Conservation (phyloP, 1,140 invertebrate genomes). For the Drosophila triauraria region DNA sequence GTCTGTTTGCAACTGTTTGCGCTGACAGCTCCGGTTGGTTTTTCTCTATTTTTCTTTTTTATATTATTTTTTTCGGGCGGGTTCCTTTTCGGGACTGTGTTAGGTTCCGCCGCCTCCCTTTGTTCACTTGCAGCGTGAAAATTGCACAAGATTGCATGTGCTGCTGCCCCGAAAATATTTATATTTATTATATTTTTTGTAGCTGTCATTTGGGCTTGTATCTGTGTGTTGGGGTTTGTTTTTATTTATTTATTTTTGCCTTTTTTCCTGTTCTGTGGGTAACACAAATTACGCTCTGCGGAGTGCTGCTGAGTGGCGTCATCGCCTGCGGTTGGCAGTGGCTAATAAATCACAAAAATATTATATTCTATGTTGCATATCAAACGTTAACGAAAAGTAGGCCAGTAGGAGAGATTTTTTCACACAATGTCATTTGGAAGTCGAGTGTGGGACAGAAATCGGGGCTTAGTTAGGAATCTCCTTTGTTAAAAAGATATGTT, state of each 20-base stretch:
- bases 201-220: constrained; percentile 62
- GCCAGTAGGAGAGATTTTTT: constrained; percentile 14
- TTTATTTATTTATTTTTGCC: constrained; percentile 6
- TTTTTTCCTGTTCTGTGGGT: constrained; percentile 33
- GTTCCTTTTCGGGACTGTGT: constrained; percentile 9
- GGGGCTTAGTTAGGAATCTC: background rate
- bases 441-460: constrained; percentile 2
- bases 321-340: constrained; percentile 62
- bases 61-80: constrained; percentile 1
- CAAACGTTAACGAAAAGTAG: constrained; percentile 20
- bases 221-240: constrained; percentile 20
- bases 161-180: constrained; percentile 68
- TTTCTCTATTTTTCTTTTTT: constrained; percentile 4
- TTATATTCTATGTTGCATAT: constrained; percentile 16
- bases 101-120: constrained; percentile 3
- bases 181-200: constrained; percentile 75
- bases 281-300: constrained; percentile 68
- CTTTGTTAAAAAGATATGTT: no score
- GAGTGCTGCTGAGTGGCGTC: constrained; percentile 60
- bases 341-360: constrained; percentile 68
- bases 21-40: constrained; percentile 63
- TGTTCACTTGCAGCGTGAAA: constrained; percentile 63
- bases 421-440: background rate
- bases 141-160: constrained; percentile 79
- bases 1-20: constrained; percentile 80